phyloP scores from a whole-genome alignment of 2,888 invertebrate species.

The Chrysina gloriosa region DNA sequence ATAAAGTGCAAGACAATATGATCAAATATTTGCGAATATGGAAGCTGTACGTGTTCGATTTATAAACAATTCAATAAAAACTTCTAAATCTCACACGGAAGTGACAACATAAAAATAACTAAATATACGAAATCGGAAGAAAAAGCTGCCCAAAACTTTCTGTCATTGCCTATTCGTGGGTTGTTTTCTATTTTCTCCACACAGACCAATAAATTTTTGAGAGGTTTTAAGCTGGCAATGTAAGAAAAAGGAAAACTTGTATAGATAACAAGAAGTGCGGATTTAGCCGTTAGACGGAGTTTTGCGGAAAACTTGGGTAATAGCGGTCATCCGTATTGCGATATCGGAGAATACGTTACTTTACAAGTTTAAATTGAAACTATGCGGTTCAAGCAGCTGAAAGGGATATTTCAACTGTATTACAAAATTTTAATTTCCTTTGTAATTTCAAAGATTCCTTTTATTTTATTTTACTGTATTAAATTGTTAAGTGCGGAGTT shows the following conservation, averaged over 20 bases:
- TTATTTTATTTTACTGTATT: not conserved
- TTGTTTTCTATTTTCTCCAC: slow-evolving; percentile 18
- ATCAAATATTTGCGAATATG: not conserved
- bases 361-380: slow-evolving; percentile 25
- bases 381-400: not conserved
- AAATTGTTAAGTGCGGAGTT: no score
- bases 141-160: not conserved
- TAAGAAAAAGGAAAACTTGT: slow-evolving; percentile 5
- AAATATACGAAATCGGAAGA: slow-evolving; percentile 8
- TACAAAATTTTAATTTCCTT: not conserved
- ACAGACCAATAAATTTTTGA: slow-evolving; percentile 25
- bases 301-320: slow-evolving; percentile 21
- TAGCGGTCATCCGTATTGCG: not conserved
- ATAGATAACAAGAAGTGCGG: slow-evolving; percentile 10
- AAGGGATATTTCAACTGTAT: not conserved
- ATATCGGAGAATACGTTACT: slow-evolving; percentile 14
- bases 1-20: not conserved
- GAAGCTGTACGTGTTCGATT: not conserved
- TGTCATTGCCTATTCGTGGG: slow-evolving; percentile 9
- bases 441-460: not conserved
- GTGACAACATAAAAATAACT: slow-evolving; percentile 21
- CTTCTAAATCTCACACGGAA: slow-evolving; percentile 1
- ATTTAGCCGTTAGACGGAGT: slow-evolving; percentile 12
- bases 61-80: slow-evolving; percentile 16
- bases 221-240: slow-evolving; percentile 15